Evolutionary conservation across 2,113 vertebrate genomes (phyloP), one percentile per base, ranked within the genome.

Genomic region (Prunella fulvescens): DNA sequence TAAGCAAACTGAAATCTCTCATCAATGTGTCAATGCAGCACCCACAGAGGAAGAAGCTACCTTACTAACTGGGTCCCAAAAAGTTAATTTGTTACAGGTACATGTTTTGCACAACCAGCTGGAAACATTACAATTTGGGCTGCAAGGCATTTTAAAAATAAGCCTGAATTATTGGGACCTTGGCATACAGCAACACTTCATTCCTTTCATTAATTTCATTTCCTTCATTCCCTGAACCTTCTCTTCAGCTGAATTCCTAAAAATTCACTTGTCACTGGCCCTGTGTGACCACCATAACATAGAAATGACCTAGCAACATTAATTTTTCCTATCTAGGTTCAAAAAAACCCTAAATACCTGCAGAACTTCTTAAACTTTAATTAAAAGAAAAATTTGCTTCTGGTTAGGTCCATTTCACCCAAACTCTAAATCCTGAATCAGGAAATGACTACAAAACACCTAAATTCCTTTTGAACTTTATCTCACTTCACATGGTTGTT

Each of bases 261-360:
- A 76, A 92, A 10, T 4, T 50, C 11, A 56, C 6, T 44, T 76
- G 48, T 13, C 47, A 58, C 18, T 35, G 15, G 2, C 28, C 19
- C n/a, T 45, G 9, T 9, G 2, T 45, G 39, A 25, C 10, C 10
- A 22, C 10, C 47, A 4, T 3, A n/a, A 1, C 16, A 23, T 3
- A 48, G 3, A 3, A 15, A 10, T 44, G 6, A 50, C 33, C 25
- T 19, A 33, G 7, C 28, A 48, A 14, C 11, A 25, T 0, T 25
- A 10, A 25, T 14, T 79, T 78, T 94, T 58, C 33, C 48, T 74
- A 39, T 33, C 5, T 40, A 12, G 6, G 5, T 42, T 50, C 7
- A 70, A 39, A 90, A 42, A 44, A 61, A 8, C 5, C 13, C 12
- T 15, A 22, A 65, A 19, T 6, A 54, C 5, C 35, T 16, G 14